Evolutionary conservation across 2,113 vertebrate species (phyloP), one percentile per base, ranked within the genome.

Genomic region (Seriola aureovittata): DNA sequence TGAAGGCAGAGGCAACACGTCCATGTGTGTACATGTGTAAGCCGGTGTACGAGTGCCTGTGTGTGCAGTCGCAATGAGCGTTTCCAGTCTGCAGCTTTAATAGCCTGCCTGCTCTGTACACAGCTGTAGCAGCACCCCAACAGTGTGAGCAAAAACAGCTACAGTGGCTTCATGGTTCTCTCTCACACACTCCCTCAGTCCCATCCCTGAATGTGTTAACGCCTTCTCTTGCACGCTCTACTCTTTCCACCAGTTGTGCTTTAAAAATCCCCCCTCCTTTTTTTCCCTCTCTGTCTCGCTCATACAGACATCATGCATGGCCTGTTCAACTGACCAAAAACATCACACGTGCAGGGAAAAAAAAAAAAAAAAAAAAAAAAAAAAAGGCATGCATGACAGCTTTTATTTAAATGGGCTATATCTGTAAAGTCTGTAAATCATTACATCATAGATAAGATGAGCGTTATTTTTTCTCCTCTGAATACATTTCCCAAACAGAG

Each of bases 21-120:
- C 73, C 32, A 5, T 16, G 42, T 57, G 52, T 42, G 65, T 29
- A 57, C 58, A 55, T 32, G 23, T 73, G 80, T 50, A 10, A 62
- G 66, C 69, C 5, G 0, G 59, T 66, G 76, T 58, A 7, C 57
- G 48, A 34, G 57, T 76, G 82, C 19, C 25, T 46, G 65, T 46
- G 81, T 58, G 82, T 52, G 80, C 32, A 11, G 64, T n/a, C 78
- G 63, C 48, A 81, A 32, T 32, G 54, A 80, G 67, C 13, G 34
- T 23, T 71, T 79, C 88, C 71, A 80, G 80, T 89, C 89, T 86
- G 86, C 75, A 81, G 86, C 65, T 79, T 76, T 85, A 78, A 82
- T 60, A 72, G 88, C 85, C 48, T 34, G 40, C 59, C 74, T 63
- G 29, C 75, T 70, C 58, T 81, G 62, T 54, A 40, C 14, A 34